Evolutionary conservation across 2,888 invertebrate species (phyloP).

Genomic region (Drosophila paranaensis): DNA sequence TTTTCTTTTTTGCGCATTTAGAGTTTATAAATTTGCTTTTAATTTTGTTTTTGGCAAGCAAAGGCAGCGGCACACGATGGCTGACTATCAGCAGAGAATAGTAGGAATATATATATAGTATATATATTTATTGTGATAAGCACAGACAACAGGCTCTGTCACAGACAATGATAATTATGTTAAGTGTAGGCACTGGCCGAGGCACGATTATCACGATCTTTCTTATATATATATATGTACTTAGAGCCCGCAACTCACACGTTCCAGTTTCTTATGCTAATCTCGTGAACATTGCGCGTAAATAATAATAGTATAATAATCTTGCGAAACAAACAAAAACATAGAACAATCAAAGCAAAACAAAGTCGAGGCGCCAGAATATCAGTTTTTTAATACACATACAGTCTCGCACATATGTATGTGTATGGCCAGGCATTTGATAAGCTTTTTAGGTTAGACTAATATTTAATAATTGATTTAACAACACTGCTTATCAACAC

Average conservation of each 20-base stretch:
- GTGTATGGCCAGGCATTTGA: slow-evolving; percentile 22
- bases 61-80: slow-evolving; percentile 14
- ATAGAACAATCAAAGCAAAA: slow-evolving; percentile 34
- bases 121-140: slow-evolving; percentile 23
- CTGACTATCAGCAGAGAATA: neutral
- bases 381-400: slow-evolving; percentile 41
- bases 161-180: slow-evolving; percentile 13
- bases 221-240: neutral
- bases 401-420: neutral
- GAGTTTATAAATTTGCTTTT: neutral
- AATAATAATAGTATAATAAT: slow-evolving; percentile 17
- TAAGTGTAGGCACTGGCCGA: neutral
- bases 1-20: slow-evolving; percentile 41
- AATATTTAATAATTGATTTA: slow-evolving; percentile 59
- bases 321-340: slow-evolving; percentile 26
- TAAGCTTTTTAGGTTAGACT: slow-evolving; percentile 66
- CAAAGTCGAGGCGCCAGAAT: slow-evolving; percentile 54
- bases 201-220: slow-evolving; percentile 1
- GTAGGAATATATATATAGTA: neutral
- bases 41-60: slow-evolving; percentile 4
- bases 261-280: slow-evolving; percentile 58
- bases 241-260: slow-evolving; percentile 35
- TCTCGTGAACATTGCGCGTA: slow-evolving; percentile 43
- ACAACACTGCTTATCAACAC: slow-evolving; percentile 20
- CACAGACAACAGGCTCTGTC: neutral